Percentiles rank a stretch among this genome's conserved stretches.
These are phyloP conservation scores for cattle (Bos taurus) DNA, from an alignment of 2,113 vertebrate genomes.

Conservation along the genomic window ARS-UCD2.0 NC_037356.1:47946001-47946500, in stretches of 20 bases:
- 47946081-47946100: accelerated
- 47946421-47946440: neutral
- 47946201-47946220: accelerated
- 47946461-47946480: neutral
- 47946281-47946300: accelerated
- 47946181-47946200: neutral
- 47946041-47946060: neutral
- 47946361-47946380: neutral
- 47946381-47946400: neutral
- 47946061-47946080: accelerated
- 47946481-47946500: accelerated
- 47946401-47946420: neutral
- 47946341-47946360: neutral
- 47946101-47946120: accelerated
- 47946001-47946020: accelerated
- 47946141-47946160: accelerated
- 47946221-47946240: accelerated
- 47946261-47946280: neutral
- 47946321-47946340: neutral
- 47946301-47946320: accelerated
- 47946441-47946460: neutral
- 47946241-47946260: accelerated
- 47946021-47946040: neutral
- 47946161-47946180: neutral
- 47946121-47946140: neutral